Evolutionary conservation across 1,140 invertebrate species (phyloP).

Genomic region (Oncopodura yosiiana): DNA sequence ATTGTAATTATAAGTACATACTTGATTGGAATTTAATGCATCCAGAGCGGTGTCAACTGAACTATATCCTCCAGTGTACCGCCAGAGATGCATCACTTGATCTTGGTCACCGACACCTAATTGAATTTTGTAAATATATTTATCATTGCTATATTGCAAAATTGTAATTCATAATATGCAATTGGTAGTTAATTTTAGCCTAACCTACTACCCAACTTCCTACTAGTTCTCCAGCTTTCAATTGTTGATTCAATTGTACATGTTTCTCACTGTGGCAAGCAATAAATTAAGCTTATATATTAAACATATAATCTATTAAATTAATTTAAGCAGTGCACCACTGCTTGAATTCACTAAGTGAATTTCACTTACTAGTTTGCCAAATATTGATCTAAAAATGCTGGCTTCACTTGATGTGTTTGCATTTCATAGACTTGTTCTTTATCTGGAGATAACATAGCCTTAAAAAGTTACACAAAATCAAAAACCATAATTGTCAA

Average conservation of each 20-base stretch:
- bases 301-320: too few relatives aligned
- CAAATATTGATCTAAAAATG: conserved; percentile 72
- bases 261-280: conserved; percentile 61
- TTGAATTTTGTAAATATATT: too few relatives aligned
- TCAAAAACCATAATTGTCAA: too few relatives aligned
- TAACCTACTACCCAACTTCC: conserved; percentile 80
- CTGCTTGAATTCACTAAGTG: conserved; percentile 19
- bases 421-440: conserved; percentile 88
- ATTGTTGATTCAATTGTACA: conserved; percentile 63
- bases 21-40: conserved; percentile 59
- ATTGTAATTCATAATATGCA: too few relatives aligned
- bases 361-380: conserved; percentile 71
- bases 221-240: conserved; percentile 63
- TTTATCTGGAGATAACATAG: conserved; percentile 87
- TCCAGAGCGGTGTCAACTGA: conserved; percentile 69
- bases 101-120: conserved; percentile 96
- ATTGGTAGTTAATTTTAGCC: too few relatives aligned
- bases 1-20: conserved; percentile 40
- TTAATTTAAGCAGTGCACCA: conserved; percentile 9
- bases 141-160: too few relatives aligned
- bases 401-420: conserved; percentile 85
- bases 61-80: conserved; percentile 82
- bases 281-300: too few relatives aligned
- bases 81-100: conserved; percentile 91
- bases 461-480: too few relatives aligned